phyloP scores from a whole-genome alignment of 2,797 vertebrate species.

The Echeneis naucrates region DNA sequence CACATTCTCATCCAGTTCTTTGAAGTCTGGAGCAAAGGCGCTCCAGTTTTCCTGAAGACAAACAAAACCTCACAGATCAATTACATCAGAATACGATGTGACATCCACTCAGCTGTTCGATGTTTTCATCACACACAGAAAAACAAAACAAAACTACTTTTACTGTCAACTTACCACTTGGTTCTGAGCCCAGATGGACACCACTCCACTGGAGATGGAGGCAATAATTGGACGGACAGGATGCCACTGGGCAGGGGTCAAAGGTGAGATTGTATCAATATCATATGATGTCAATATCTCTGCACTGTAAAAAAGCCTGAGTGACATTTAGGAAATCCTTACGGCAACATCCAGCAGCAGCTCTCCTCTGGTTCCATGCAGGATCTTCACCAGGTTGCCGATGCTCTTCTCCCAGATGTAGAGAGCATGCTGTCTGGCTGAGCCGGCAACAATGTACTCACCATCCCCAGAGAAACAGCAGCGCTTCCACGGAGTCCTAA shows the following conservation, averaged over 20 bases:
- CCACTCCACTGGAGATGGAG: slow-evolving; percentile 97
- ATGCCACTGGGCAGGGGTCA: slow-evolving; percentile 89
- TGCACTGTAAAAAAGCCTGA: no score
- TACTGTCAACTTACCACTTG: slow-evolving; percentile 91
- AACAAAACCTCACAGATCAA: neutral
- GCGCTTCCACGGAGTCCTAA: slow-evolving; percentile 95
- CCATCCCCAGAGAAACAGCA: slow-evolving; percentile 98
- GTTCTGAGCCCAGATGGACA: slow-evolving; percentile 99
- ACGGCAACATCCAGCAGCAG: slow-evolving; percentile 96
- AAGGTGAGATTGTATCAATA: slow-evolving; percentile 6
- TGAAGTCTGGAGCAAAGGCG: slow-evolving; percentile 97
- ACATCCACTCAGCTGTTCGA: neutral
- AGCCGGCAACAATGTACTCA: slow-evolving; percentile 97
- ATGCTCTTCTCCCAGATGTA: slow-evolving; percentile 99
- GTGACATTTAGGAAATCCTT: slow-evolving; percentile 58
- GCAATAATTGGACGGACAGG: slow-evolving; percentile 97
- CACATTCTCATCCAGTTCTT: slow-evolving; percentile 97
- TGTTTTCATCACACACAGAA: neutral
- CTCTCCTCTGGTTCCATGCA: slow-evolving; percentile 95
- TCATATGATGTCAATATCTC: no score
- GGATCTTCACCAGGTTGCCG: slow-evolving; percentile 97
- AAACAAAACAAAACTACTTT: neutral
- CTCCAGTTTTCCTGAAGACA: slow-evolving; percentile 96
- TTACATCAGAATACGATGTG: neutral
- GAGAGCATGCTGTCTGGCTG: slow-evolving; percentile 94